Evolutionary conservation across 2,797 vertebrate genomes (phyloP), one percentile per base, ranked within the genome.

Genomic region (Halcyon chelicuti): DNA sequence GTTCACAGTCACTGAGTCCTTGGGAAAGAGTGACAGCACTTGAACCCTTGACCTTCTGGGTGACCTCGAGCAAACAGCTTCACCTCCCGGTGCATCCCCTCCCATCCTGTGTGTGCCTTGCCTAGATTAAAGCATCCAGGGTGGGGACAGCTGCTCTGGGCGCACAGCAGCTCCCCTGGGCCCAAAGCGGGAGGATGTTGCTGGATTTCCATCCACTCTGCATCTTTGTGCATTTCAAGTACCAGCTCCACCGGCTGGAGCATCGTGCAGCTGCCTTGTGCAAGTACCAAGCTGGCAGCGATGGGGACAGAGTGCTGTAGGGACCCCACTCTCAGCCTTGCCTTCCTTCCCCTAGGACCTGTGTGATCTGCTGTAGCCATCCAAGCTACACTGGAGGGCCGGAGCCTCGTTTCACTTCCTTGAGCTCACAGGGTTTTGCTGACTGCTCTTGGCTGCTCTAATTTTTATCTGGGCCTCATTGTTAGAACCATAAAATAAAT

Each of bases 41-140:
- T 94, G 70, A 96, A 82, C 93, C 57, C 5, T 47, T 4, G 16
- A 68, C 87, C 84, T 88, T 77, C 73, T 85, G 66, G 22, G 68
- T 91, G 92, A 95, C 94, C 92, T 80, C 33, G 16, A 83, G 78
- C 0, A 4, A 92, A 60, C 16, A 8, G 61, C 70, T 93, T 94
- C 90, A 94, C 71, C 89, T 92, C 83, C 44, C 2, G 2, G 52
- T 79, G 72, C 75, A 75, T 95, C 84, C 81, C 94, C 95, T 93
- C 95, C 92, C 95, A 94, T 96, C 96, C 96, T 93, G 92, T 92
- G 75, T 82, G 49, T 81, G 92, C 60, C 94, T 93, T 89, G 88
- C 88, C 84, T 76, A 73, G 83, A 96, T 92, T 94, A 91, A 85
- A 23, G 31, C 54, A 67, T 71, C 78, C 78, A 86, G 94, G 73